Conservation (phyloP, 1,140 invertebrate species). For the Drosophila equinoxialis region DNA sequence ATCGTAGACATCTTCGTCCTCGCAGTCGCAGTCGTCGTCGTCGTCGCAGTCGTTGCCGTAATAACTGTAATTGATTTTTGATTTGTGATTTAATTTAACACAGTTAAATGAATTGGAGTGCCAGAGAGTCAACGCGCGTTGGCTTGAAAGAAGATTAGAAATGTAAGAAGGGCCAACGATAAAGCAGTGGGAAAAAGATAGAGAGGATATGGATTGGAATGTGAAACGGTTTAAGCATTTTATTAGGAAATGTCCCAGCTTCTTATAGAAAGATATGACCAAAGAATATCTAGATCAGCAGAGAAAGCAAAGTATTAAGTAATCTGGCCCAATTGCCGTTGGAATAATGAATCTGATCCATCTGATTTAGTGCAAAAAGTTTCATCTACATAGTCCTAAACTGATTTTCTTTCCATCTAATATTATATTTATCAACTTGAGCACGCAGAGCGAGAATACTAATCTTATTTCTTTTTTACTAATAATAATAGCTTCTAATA, state of each 20-base stretch:
- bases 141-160: conserved; percentile 18
- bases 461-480: not conserved
- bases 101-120: conserved; percentile 76
- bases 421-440: not conserved
- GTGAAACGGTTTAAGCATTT: conserved; percentile 1
- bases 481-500: not conserved
- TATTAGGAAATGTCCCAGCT: not conserved
- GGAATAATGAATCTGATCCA: too few relatives aligned
- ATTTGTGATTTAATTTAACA: conserved; percentile 83
- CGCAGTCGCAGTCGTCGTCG: not conserved
- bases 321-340: too few relatives aligned
- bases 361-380: not conserved
- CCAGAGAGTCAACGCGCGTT: conserved; percentile 9
- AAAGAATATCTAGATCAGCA: not conserved
- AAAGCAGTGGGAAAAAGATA: not conserved
- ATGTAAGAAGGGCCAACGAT: not conserved
- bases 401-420: not conserved
- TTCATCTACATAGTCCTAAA: not conserved
- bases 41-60: conserved; percentile 62
- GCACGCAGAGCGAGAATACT: not conserved
- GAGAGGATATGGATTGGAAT: not conserved
- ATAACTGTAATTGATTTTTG: conserved; percentile 83
- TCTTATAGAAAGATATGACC: not conserved
- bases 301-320: too few relatives aligned
- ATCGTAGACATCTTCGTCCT: conserved; percentile 70